Conservation (phyloP, 2,797 vertebrate species). For the Phylloscopus collybita region DNA sequence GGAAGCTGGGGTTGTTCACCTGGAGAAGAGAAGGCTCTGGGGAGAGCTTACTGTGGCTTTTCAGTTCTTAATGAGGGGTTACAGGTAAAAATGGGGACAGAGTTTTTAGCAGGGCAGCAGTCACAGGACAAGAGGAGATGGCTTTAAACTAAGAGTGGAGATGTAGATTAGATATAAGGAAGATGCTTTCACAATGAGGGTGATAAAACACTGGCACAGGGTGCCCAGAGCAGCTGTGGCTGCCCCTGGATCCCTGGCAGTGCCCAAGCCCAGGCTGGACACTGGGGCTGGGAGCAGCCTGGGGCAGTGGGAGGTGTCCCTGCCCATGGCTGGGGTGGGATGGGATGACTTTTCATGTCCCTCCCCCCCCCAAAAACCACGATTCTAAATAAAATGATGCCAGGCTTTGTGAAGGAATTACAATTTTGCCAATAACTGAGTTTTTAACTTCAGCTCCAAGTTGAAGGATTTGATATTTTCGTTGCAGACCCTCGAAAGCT, state of each 20-base stretch:
- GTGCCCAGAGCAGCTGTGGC: neutral
- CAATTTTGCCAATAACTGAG: neutral
- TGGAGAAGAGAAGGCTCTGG: too few species aligned
- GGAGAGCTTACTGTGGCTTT: too few species aligned
- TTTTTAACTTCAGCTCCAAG: neutral
- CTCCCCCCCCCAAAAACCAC: neutral
- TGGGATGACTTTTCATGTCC: rapidly evolving
- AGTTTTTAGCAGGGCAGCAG: too few species aligned
- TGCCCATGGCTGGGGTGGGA: neutral
- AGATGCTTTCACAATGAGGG: too few species aligned
- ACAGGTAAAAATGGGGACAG: too few species aligned
- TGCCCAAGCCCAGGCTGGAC: neutral
- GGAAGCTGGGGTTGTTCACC: too few species aligned
- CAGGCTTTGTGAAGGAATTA: neutral
- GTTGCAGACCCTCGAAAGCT: neutral
- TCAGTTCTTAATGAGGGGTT: too few species aligned
- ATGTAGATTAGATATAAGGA: too few species aligned
- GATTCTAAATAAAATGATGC: neutral
- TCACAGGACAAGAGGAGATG: too few species aligned
- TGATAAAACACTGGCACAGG: neutral
- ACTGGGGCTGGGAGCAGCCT: neutral
- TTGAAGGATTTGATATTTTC: neutral
- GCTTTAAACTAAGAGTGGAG: too few species aligned
- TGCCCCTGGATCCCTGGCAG: neutral
- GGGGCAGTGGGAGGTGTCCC: neutral